Percentiles rank a stretch among this genome's conserved stretches.
Evolutionary conservation across 2,113 vertebrate species (phyloP).

Genomic region (Misgurnus mizolepis): DNA sequence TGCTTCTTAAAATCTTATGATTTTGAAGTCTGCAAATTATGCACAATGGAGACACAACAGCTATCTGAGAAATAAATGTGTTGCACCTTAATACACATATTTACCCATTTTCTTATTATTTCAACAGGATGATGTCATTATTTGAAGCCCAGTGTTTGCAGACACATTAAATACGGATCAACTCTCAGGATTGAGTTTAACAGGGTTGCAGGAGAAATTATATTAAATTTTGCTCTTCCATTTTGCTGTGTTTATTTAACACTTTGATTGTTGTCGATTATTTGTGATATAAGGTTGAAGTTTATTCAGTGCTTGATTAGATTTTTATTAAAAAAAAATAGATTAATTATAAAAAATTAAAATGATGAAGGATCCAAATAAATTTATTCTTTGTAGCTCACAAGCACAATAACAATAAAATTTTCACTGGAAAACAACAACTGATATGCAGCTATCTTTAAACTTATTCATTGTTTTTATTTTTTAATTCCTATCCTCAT

Average conservation of each 20-base stretch:
- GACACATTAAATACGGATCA: constrained; percentile 17
- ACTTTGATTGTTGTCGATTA: neutral
- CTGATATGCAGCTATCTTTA: neutral
- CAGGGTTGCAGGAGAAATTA: neutral
- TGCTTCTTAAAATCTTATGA: neutral
- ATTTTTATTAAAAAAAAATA: neutral
- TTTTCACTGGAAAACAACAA: neutral
- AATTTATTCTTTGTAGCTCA: constrained; percentile 1
- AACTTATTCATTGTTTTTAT: neutral
- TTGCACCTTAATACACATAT: neutral
- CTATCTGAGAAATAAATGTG: neutral
- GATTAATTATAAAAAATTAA: neutral
- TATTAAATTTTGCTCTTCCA: neutral
- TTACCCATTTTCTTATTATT: constrained; percentile 17
- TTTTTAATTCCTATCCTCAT: neutral
- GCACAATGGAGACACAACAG: neutral
- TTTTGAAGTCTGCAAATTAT: neutral
- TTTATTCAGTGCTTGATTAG: neutral
- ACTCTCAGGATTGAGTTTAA: constrained; percentile 15
- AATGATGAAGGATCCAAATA: constrained; percentile 10
- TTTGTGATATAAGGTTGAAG: neutral
- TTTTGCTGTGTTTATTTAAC: constrained; percentile 9
- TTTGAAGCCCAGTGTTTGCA: constrained; percentile 17
- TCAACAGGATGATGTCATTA: constrained; percentile 19
- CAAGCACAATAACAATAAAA: neutral